Base-by-base conservation (phyloP, 1,140 invertebrate genomes). In the Uloborus diversus region DNA sequence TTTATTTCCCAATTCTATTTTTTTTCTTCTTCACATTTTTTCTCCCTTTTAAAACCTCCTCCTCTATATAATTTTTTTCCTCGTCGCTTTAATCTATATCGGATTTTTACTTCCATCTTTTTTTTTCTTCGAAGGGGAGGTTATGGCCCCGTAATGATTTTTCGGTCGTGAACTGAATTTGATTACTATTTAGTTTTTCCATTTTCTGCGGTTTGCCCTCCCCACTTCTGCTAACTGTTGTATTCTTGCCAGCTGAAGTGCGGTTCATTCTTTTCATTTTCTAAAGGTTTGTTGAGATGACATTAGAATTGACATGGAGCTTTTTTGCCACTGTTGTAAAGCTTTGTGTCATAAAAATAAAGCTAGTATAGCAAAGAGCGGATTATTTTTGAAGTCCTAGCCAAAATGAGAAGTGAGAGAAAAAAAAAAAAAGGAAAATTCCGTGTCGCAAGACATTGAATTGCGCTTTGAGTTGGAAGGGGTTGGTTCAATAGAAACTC, bases 131-230 rank as follows among this genome's bases (percentile, higher is more conserved):
- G 14, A 30, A 30, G 70, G 33, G 59, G 37, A 76, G 73, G 73
- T 76, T 76, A 65, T 76, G 73, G 57, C 61, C 73, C 49, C 28
- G 17, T 65, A 76, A 65, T 64, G 62, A 65, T 76, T 65, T 76
- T 65, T 65, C 28, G 73, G 73, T 65, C 73, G 47, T 76, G 73
- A 66, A 56, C 49, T 56, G 61, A 76, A 76, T 76, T 76, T 76
- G 73, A 76, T 76, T 76, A 76, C 49, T 65, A 51, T 49, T 49
- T 33, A 47, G 28, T 49, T 33, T 49, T n/a, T 25, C 23, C 25
- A 9, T 66, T 66, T 30, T 30, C 57, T 27, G 27, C 9, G 14
- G 1, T 11, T 9, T 61, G 9, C n/a, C n/a, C n/a, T n/a, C n/a
- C n/a, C n/a, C n/a, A n/a, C 49, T n/a, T 53, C 7, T 53, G 13